phyloP scores from a whole-genome alignment of 2,797 vertebrate species.

The Tangara arthus region DNA sequence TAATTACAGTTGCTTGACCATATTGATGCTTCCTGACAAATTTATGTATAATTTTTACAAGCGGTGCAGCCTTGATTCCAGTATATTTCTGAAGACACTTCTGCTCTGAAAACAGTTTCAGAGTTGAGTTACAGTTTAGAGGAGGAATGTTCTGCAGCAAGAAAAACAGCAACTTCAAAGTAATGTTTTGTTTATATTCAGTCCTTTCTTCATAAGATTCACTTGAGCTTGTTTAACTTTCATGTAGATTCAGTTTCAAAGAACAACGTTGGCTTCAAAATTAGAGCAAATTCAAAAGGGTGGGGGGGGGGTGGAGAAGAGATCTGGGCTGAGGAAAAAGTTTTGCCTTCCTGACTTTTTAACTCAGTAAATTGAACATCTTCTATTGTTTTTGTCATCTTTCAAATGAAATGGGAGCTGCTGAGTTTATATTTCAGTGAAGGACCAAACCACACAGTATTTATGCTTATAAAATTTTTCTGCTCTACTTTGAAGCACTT shows the following conservation, averaged over 20 bases:
- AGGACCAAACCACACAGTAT: background rate
- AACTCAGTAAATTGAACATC: background rate
- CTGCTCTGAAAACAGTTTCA: background rate
- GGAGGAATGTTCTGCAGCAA: background rate
- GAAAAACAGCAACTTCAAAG: constrained; percentile 3
- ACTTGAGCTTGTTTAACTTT: background rate
- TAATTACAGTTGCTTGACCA: background rate
- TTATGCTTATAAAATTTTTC: background rate
- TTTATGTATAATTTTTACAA: background rate
- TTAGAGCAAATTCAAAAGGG: background rate
- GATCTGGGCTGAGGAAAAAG: background rate
- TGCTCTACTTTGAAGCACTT: background rate
- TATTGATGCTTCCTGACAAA: background rate
- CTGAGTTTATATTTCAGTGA: background rate
- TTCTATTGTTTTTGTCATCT: background rate
- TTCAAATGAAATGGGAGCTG: background rate
- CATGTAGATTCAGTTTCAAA: background rate
- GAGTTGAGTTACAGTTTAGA: background rate
- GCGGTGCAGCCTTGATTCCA: background rate
- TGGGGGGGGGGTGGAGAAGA: background rate
- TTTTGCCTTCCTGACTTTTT: background rate
- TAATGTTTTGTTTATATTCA: constrained; percentile 5
- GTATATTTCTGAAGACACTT: background rate
- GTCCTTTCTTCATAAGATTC: background rate
- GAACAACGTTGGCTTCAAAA: background rate